A percentile compares a stretch with the other conserved stretches of the same genome.
Evolutionary conservation across 1,140 invertebrate species (phyloP).

Genomic region (Uloborus diversus): DNA sequence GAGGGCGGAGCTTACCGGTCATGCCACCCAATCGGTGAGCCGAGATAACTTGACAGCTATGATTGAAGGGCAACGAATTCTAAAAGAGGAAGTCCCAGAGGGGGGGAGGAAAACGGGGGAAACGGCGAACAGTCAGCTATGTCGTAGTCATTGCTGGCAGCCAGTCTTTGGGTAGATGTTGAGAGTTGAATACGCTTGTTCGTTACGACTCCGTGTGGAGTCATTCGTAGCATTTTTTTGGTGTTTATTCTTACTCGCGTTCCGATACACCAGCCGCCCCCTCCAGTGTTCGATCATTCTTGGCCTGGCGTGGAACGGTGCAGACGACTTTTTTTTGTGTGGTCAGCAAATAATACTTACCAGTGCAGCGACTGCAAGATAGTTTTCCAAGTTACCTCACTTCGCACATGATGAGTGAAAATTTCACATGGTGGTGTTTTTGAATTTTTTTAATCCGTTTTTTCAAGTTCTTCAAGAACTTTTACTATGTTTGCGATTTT

Average conservation of each 20-base stretch:
- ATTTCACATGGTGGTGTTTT: no score
- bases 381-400: no score
- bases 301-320: not conserved
- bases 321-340: not conserved
- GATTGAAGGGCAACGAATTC: slow-evolving; percentile 56
- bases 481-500: no score
- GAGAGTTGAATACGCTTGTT: slow-evolving; percentile 25
- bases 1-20: slow-evolving; percentile 10
- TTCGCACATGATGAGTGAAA: no score
- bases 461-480: no score
- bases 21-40: slow-evolving; percentile 16
- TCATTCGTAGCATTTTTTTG: slow-evolving; percentile 12
- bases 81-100: slow-evolving; percentile 46
- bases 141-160: slow-evolving; percentile 19
- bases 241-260: slow-evolving; percentile 5
- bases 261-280: slow-evolving; percentile 13
- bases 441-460: no score
- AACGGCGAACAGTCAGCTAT: slow-evolving; percentile 22
- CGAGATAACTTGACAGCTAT: slow-evolving; percentile 38
- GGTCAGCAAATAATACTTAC: no score
- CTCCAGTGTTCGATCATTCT: slow-evolving; percentile 3
- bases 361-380: no score
- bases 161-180: slow-evolving; percentile 16
- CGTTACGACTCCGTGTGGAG: not conserved
- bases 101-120: not conserved